Evolutionary conservation across 2,113 vertebrate species (phyloP).

Genomic region (Calidris pugnax): DNA sequence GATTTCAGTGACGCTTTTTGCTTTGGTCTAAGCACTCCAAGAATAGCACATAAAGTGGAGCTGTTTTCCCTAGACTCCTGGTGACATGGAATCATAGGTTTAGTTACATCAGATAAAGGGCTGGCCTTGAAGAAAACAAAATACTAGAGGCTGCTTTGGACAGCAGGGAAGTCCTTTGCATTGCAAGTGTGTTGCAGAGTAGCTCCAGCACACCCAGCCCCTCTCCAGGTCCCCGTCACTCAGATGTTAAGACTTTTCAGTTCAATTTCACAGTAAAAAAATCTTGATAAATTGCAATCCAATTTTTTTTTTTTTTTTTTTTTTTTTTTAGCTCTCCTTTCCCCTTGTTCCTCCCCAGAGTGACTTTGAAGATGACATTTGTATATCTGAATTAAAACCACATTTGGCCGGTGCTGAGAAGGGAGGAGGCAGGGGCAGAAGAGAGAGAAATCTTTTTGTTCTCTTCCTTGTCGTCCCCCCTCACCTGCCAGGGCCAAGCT

Average conservation of each 20-base stretch:
- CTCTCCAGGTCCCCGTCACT: background rate
- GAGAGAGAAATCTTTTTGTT: slow-evolving; percentile 62
- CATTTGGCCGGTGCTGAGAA: background rate
- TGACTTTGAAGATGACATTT: slow-evolving; percentile 42
- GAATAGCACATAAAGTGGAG: background rate
- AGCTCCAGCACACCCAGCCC: background rate
- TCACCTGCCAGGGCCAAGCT: slow-evolving; percentile 50
- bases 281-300: background rate
- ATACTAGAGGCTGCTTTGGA: background rate
- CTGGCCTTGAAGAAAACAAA: background rate
- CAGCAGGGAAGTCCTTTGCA: background rate
- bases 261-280: background rate
- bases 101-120: background rate
- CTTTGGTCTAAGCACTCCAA: background rate
- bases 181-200: background rate
- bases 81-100: background rate
- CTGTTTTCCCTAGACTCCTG: background rate
- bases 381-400: slow-evolving; percentile 56
- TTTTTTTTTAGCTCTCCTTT: background rate
- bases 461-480: background rate
- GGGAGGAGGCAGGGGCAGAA: background rate
- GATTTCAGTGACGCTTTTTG: background rate
- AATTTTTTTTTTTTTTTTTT: background rate
- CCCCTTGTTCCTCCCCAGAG: background rate
- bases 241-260: background rate